phyloP scores from a whole-genome alignment of 2,113 vertebrate genomes.

The Notiomystis cincta region DNA sequence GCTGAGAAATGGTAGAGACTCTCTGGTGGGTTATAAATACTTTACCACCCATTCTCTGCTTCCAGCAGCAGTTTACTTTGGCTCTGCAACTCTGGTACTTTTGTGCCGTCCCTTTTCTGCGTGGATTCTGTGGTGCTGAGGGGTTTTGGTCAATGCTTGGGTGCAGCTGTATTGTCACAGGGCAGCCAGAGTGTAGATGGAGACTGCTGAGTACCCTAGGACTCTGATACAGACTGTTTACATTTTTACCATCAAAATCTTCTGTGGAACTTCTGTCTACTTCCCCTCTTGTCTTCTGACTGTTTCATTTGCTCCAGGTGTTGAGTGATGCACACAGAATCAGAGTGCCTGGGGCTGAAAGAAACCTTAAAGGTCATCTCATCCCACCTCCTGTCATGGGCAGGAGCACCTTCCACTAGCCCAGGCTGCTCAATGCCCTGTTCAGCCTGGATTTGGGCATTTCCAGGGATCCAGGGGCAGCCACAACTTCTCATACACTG shows the following conservation, averaged over 20 bases:
- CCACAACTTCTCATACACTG: neutral
- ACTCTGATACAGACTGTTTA: neutral
- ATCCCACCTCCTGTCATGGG: accelerated
- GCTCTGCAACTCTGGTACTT: neutral
- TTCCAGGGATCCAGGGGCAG: neutral
- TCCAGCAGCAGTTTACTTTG: neutral
- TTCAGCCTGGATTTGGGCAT: neutral
- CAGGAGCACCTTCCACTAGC: neutral
- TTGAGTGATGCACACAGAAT: neutral
- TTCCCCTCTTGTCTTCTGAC: neutral
- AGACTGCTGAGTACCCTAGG: neutral
- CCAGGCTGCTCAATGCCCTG: accelerated
- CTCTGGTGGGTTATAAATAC: neutral
- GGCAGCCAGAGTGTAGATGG: neutral
- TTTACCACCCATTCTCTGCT: neutral
- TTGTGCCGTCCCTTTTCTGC: neutral
- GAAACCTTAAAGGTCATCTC: neutral
- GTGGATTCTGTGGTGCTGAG: neutral
- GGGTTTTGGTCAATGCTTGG: neutral
- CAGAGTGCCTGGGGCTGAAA: neutral
- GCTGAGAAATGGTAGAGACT: neutral
- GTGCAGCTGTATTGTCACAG: neutral
- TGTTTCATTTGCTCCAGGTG: neutral
- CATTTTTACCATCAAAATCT: neutral
- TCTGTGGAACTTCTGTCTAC: neutral